Conservation (phyloP, 2,888 invertebrate genomes). For the Xestia sexstrigata region DNA sequence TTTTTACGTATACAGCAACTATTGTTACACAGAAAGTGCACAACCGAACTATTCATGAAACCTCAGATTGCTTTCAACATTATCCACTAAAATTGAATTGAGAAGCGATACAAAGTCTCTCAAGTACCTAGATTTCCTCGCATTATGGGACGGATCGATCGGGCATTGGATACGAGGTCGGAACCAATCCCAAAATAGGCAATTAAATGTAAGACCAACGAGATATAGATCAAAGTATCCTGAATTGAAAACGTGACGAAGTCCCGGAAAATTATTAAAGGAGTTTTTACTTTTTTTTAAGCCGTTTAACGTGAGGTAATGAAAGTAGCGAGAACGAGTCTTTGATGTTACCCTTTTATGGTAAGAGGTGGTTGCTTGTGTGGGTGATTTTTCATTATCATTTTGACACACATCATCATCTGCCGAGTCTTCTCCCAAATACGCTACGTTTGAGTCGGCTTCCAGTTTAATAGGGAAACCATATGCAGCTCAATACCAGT, state of each 20-base stretch:
- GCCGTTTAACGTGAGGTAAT: background rate
- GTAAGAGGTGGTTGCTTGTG: background rate
- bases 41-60: slow-evolving; percentile 2
- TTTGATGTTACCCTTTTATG: background rate
- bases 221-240: slow-evolving; percentile 51
- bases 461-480: too few relatives aligned
- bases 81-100: slow-evolving; percentile 28
- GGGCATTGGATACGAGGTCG: slow-evolving; percentile 28
- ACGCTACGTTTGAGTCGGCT: too few relatives aligned
- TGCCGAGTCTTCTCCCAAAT: too few relatives aligned
- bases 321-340: background rate
- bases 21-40: background rate
- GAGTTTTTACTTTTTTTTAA: background rate
- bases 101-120: slow-evolving; percentile 2
- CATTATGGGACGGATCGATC: slow-evolving; percentile 25
- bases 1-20: background rate
- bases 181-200: slow-evolving; percentile 46
- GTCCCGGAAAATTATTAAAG: background rate
- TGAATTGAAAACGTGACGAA: slow-evolving; percentile 59
- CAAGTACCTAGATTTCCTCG: slow-evolving; percentile 9
- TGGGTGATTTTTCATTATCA: background rate
- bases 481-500: too few relatives aligned
- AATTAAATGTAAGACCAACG: slow-evolving; percentile 52
- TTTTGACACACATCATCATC: background rate
- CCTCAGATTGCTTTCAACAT: slow-evolving; percentile 2